These are phyloP conservation scores for Machimus rusticus DNA, from an alignment of 2,888 invertebrate genomes.

Conservation along the genomic window DNA sequence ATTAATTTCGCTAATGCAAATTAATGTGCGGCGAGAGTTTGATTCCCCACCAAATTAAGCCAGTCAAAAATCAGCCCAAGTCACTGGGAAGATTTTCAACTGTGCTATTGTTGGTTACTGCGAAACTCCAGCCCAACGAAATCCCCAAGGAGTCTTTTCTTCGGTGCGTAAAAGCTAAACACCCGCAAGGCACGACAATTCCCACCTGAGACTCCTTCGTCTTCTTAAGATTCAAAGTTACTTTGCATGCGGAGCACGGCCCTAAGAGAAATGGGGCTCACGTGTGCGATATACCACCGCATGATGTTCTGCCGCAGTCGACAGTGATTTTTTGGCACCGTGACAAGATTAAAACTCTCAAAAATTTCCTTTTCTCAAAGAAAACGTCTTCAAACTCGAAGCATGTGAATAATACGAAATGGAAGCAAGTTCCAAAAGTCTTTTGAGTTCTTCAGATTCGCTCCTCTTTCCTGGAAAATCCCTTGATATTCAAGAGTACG, in stretches of 20 bases:
- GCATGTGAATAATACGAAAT: not conserved
- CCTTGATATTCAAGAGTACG: not conserved
- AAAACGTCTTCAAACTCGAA: not conserved
- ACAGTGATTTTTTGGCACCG: not conserved
- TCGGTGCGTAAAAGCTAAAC: not conserved
- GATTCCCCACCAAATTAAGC: not conserved
- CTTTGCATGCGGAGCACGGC: not conserved
- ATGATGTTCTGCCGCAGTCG: not conserved
- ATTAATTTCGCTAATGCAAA: constrained; percentile 23
- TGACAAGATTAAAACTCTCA: not conserved
- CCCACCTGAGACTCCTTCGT: not conserved
- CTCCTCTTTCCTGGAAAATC: not conserved
- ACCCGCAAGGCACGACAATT: not conserved
- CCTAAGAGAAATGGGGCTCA: not conserved
- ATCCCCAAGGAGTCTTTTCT: not conserved
- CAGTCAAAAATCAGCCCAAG: not conserved
- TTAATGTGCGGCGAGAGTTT: constrained; percentile 5
- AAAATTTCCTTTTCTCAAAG: not conserved
- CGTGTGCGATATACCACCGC: not conserved
- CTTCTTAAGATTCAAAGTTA: not conserved
- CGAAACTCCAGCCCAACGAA: not conserved
- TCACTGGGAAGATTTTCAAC: not conserved
- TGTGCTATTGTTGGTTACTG: not conserved
- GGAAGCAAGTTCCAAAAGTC: not conserved
- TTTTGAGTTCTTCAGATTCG: not conserved